These are phyloP conservation scores for Xyrauchen texanus DNA, from an alignment of 2,113 vertebrate genomes.

Conservation along the genomic window DNA sequence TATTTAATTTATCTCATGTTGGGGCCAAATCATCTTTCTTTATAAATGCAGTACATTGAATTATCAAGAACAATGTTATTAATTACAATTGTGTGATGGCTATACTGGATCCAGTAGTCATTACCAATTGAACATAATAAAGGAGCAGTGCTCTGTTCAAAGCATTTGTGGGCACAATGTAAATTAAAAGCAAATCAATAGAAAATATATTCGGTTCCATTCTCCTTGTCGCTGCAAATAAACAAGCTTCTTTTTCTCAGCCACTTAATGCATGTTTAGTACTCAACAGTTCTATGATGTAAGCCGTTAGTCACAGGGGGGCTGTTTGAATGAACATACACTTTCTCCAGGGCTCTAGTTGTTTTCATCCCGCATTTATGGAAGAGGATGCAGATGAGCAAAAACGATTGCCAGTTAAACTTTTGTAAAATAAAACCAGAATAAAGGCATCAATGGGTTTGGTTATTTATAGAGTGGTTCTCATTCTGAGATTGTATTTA, in stretches of 20 bases:
- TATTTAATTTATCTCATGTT: background rate
- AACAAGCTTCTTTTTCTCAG: conserved; percentile 18
- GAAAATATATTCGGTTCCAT: conserved; percentile 32
- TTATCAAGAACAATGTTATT: background rate
- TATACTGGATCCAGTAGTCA: background rate
- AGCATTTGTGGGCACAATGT: background rate
- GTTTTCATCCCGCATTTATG: conserved; percentile 19
- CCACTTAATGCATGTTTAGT: conserved; percentile 10
- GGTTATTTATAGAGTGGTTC: conserved; percentile 33
- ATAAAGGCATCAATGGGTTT: conserved; percentile 49
- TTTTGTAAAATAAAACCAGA: background rate
- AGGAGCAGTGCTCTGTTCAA: background rate
- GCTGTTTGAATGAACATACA: background rate
- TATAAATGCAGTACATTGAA: background rate
- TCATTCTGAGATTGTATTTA: conserved; percentile 47
- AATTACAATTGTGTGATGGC: conserved; percentile 3
- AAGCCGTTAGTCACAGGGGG: background rate
- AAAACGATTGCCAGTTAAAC: conserved; percentile 8
- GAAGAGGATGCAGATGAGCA: conserved; percentile 28
- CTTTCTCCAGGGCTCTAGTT: conserved; percentile 19
- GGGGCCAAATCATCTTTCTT: background rate
- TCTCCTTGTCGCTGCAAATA: background rate
- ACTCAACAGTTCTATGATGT: conserved; percentile 10
- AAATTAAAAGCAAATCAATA: conserved; percentile 37
- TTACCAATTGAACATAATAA: conserved; percentile 2